Evolutionary conservation across 2,888 invertebrate species (phyloP), one percentile per base, ranked within the genome.

Genomic region (Cephus nigrinus): DNA sequence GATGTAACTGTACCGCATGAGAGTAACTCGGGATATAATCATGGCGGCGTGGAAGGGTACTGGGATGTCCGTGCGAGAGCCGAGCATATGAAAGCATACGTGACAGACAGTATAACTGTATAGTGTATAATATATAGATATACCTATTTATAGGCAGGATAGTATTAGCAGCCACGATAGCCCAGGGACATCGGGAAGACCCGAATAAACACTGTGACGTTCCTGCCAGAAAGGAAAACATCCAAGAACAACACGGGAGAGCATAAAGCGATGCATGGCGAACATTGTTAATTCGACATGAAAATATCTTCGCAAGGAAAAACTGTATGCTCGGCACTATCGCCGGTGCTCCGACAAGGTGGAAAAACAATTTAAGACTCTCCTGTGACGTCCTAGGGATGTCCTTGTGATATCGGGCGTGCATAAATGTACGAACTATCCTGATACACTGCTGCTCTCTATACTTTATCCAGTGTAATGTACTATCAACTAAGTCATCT

Each of bases 1-100:
- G 85, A 85, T 87, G 84, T 82, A 83, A 84, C 83, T 81, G 80
- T 75, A 69, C 35, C 73, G 76, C 76, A 75, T 36, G 23, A n/a
- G 78, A 73, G 74, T 31, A n/a, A 55, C 73, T 69, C 68, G 77
- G 55, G 72, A 55, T 40, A 15, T 73, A 31, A 75, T 74, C 31
- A 73, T 32, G 69, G 33, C 74, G n/a, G 36, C 71, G 11, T 33
- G 32, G 71, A 31, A 33, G 12, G 12, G n/a, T 12, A 11, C 71
- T 31, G 32, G 32, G 31, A 71, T 11, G 23, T 33, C 71, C 71
- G 71, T 15, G 33, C 71, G 32, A 33, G 32, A 15, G 31, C 32
- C 31, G 71, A 32, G 71, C 33, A 71, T 33, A 33, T 30, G 71
- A 33, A 71, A 31, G 71, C 71, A 23, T 33, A 71, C 4, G 4